These are phyloP conservation scores for Megaleporinus macrocephalus DNA, from an alignment of 2,113 vertebrate genomes.

Conservation along the genomic window DNA sequence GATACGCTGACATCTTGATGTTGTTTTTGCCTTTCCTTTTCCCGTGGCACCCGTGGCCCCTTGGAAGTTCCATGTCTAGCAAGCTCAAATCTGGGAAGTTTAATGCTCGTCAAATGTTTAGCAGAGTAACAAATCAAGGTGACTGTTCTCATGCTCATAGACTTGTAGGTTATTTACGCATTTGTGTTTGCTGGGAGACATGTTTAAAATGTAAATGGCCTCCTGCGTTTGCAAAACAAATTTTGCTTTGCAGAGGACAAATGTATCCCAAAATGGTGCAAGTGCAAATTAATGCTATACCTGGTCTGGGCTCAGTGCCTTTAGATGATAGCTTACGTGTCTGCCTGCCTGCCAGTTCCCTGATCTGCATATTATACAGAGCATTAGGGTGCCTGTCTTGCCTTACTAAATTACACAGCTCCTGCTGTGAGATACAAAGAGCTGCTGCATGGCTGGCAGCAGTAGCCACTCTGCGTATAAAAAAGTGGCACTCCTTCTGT, in stretches of 20 bases:
- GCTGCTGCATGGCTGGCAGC: slow-evolving; percentile 3
- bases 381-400: background rate
- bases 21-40: slow-evolving; percentile 64
- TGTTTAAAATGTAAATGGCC: background rate
- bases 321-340: background rate
- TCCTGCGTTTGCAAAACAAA: background rate
- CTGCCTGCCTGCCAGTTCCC: background rate
- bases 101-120: background rate
- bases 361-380: slow-evolving; percentile 20
- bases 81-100: background rate
- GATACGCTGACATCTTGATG: slow-evolving; percentile 6
- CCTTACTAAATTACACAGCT: slow-evolving; percentile 33
- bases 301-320: background rate
- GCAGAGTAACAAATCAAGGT: background rate
- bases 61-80: background rate
- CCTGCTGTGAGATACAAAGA: slow-evolving; percentile 21
- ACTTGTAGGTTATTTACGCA: background rate
- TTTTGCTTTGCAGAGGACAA: background rate
- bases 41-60: background rate
- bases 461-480: slow-evolving; percentile 9
- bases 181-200: background rate
- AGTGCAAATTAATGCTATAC: background rate
- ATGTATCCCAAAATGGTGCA: background rate
- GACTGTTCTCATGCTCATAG: slow-evolving; percentile 14
- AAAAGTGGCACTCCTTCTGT: slow-evolving; percentile 18